Base-by-base conservation (phyloP, 2,888 invertebrate species). In the Escarpia spicata region DNA sequence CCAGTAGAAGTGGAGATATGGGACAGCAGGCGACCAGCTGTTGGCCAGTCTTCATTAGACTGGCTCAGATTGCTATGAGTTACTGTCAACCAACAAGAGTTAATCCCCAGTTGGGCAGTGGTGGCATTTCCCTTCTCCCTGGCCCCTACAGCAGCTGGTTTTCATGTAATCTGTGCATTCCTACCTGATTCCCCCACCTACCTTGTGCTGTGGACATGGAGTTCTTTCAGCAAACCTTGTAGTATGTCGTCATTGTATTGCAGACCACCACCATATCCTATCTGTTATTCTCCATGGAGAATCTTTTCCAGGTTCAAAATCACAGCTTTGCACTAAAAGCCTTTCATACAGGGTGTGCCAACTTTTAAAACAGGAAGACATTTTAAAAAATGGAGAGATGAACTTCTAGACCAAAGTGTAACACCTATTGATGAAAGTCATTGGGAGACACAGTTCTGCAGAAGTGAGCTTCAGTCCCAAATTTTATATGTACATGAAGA, bases 51-150 rank as follows among this genome's bases (percentile, higher is more conserved):
- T 75, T 26, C 75, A 75, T 75, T 75, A 75, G 26, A 52, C 10
- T 52, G 52, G 52, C 52, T 12, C 52, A 12, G 2, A 52, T n/a
- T 75, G 75, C 75, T 75, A 75, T 75, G 19, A 75, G 75, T 75
- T 75, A 75, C 75, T 75, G 75, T 75, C 75, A 75, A 75, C 75
- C 75, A 75, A 75, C 75, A 75, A 4, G 75, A 75, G 19, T 75
- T 75, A 75, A 75, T 75, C 75, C 15, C 75, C 75, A 75, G 75
- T 75, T 75, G 75, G 75, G 75, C 75, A 75, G 75, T 75, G 26
- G 75, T 26, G 19, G 52, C 52, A 52, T 52, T 52, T 15, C 10
- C 52, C 52, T 6, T 75, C 4, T 26, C 75, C 75, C 60, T 60
- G 60, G 60, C 15, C 60, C 75, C 75, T 37, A 37, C 75, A 75